Percentiles rank a stretch among this genome's conserved stretches.
Evolutionary conservation across 1,140 invertebrate species (phyloP).

Genomic region (Philopotamus ludificatus): DNA sequence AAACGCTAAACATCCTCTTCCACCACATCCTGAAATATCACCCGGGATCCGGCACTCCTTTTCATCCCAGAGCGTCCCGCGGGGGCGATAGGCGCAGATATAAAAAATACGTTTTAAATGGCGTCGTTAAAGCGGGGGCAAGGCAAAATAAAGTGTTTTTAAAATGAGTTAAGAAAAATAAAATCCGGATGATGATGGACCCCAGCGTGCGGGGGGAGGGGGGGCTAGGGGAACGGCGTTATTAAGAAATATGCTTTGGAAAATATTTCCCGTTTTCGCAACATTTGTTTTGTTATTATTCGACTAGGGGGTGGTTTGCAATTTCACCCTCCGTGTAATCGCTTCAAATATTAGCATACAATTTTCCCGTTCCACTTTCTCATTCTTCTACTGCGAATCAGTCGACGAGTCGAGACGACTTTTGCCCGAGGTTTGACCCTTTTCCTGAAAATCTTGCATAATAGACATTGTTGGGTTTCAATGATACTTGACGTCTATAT

Average conservation of each 20-base stretch:
- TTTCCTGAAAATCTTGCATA: no score
- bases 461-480: no score
- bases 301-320: slow-evolving; percentile 13
- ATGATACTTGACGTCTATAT: no score
- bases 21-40: neutral
- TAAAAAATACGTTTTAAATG: slow-evolving; percentile 42
- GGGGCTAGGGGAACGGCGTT: slow-evolving; percentile 6
- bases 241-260: slow-evolving; percentile 39
- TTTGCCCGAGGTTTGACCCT: no score
- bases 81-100: slow-evolving; percentile 33
- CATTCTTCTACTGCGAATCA: no score
- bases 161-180: slow-evolving; percentile 43
- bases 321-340: slow-evolving; percentile 5
- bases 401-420: no score
- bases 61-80: neutral
- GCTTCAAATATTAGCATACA: neutral
- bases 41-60: neutral
- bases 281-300: slow-evolving; percentile 38
- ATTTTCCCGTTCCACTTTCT: neutral
- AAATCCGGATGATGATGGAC: slow-evolving; percentile 40
- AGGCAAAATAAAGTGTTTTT: slow-evolving; percentile 43
- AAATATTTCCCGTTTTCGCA: slow-evolving; percentile 38
- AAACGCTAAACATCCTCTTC: neutral
- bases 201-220: slow-evolving; percentile 2
- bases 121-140: slow-evolving; percentile 40